These are phyloP conservation scores for Cynopterus sphinx DNA, from an alignment of 2,797 vertebrate genomes.

Conservation along the genomic window DNA sequence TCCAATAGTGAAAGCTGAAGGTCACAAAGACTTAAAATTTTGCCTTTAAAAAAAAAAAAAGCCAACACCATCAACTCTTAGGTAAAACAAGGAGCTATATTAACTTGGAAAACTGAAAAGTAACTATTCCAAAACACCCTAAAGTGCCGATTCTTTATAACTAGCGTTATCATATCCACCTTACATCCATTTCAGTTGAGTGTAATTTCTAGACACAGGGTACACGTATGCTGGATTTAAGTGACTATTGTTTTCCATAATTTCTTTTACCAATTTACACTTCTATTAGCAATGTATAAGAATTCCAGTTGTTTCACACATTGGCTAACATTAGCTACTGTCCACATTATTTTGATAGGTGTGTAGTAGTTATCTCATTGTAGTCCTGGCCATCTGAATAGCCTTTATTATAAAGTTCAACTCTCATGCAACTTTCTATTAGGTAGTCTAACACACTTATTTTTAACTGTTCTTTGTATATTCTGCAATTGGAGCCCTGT, in stretches of 20 bases:
- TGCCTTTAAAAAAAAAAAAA: neutral
- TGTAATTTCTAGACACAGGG: neutral
- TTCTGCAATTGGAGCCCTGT: neutral
- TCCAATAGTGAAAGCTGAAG: neutral
- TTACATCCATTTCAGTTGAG: neutral
- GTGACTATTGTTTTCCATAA: neutral
- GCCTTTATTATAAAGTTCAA: neutral
- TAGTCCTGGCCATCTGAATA: neutral
- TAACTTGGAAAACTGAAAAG: slow-evolving; percentile 31
- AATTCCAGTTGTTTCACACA: neutral
- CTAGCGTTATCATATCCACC: neutral
- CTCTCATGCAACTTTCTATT: neutral
- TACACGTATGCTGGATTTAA: neutral
- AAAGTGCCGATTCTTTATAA: neutral
- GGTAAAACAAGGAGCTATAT: neutral
- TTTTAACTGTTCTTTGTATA: neutral
- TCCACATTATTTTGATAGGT: neutral
- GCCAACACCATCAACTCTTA: neutral
- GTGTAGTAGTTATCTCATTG: neutral
- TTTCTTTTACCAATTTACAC: neutral
- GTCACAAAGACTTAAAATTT: neutral
- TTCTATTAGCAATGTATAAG: neutral
- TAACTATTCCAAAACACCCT: neutral
- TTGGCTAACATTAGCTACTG: neutral
- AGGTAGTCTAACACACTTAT: neutral